These are phyloP conservation scores for Polydrusus cervinus DNA, from an alignment of 2,888 invertebrate species.

Conservation along the genomic window DNA sequence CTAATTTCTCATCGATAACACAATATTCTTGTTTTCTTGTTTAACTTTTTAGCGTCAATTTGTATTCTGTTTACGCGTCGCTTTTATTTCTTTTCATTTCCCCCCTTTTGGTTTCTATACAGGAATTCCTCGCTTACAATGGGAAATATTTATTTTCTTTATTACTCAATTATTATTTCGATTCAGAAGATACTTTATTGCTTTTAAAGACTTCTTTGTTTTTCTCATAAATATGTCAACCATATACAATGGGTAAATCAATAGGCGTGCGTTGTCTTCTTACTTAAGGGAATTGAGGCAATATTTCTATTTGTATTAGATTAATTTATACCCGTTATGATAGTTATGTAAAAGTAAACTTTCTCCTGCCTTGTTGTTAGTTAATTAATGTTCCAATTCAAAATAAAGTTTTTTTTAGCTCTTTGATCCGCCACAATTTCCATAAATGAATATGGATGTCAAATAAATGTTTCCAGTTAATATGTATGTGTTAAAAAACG, in stretches of 20 bases:
- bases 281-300: neutral
- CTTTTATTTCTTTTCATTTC: conserved; percentile 34
- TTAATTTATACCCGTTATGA: no score
- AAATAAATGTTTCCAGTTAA: no score
- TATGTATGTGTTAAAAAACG: no score
- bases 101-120: conserved; percentile 36
- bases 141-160: conserved; percentile 41
- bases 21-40: conserved; percentile 35
- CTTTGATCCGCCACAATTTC: no score
- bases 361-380: no score
- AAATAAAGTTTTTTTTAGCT: no score
- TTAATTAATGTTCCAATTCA: no score
- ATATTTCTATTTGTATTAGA: no score
- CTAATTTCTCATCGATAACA: conserved; percentile 18
- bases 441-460: no score
- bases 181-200: conserved; percentile 37
- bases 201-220: conserved; percentile 31
- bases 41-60: conserved; percentile 40
- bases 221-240: conserved; percentile 27
- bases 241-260: neutral
- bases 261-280: neutral
- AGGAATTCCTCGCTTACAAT: conserved; percentile 35
- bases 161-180: conserved; percentile 46
- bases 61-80: conserved; percentile 42
- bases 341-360: no score